Evolutionary conservation across 2,888 invertebrate genomes (phyloP), one percentile per base, ranked within the genome.

Genomic region (Rhagonycha lutea): DNA sequence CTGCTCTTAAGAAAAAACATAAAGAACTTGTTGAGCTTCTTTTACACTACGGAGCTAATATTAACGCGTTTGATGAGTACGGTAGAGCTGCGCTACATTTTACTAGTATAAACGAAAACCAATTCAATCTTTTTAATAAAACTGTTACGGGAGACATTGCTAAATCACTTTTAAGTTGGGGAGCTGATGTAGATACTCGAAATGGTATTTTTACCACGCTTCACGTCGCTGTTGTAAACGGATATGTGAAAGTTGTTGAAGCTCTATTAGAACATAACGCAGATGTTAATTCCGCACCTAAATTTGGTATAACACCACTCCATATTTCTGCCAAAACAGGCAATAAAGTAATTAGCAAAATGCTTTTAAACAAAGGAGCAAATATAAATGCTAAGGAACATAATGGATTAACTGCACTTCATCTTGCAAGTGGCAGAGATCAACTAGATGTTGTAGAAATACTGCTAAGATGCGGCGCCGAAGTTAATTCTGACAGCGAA

Each of bases 351-450:
- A 32, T 14, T 32, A 28, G 26, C 4, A 2, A 69, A 69, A n/a
- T 69, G 28, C 18, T 69, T 14, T 60, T 69, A 11, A 69, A 69
- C 14, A 69, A 14, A 69, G 69, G 69, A 28, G 69, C 69, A 1
- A 32, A 69, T 69, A 11, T 69, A 28, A 69, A 69, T 69, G 69
- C 69, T 69, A 69, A n/a, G 28, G 4, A 14, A 69, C 1, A 47
- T 14, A 18, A 60, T 69, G 14, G 29, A 28, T 3, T 14, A 11
- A 97, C 98, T 82, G 96, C 97, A 4, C 91, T 98, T 78, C 98
- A 98, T 88, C 97, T 98, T 89, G 97, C 97, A 85, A 96, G 96
- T 68, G 90, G 98, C 86, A 97, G 98, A 72, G 98, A 98, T 0
- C 97, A 98, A 87, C 93, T 94, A 84, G 93, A 95, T 79, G 95